Conservation (phyloP, 2,113 vertebrate genomes). For the Leptobrachium leishanense region DNA sequence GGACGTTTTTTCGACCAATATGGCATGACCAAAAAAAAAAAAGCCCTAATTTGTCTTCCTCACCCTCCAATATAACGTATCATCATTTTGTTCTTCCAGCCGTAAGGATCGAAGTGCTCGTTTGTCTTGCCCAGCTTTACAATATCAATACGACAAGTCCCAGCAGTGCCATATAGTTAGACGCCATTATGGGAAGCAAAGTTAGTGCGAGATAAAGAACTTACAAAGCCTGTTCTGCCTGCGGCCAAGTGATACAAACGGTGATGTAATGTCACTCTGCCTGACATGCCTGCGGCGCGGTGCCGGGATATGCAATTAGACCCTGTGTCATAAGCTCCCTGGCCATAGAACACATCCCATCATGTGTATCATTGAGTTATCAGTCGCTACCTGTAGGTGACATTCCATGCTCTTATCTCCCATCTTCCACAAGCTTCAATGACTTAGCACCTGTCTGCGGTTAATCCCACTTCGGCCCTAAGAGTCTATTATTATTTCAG, state of each 20-base stretch:
- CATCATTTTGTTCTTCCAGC: no score
- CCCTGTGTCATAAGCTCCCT: not conserved
- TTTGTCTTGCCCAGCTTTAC: no score
- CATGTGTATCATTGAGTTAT: not conserved
- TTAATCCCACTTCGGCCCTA: not conserved
- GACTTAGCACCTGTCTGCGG: not conserved
- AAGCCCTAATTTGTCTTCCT: no score
- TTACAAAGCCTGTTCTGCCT: not conserved
- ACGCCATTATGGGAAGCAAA: no score
- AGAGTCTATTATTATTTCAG: not conserved
- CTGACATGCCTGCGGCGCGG: not conserved
- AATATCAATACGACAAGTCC: no score
- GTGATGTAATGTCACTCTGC: not conserved
- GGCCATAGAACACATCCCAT: not conserved
- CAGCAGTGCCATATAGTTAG: no score
- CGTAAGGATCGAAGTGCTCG: no score
- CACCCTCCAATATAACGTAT: no score
- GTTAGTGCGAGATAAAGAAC: no score
- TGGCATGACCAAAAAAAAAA: no score
- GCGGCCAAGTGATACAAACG: not conserved
- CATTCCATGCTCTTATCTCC: conserved; percentile 5
- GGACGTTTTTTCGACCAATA: no score
- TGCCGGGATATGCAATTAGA: not conserved
- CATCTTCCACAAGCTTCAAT: not conserved
- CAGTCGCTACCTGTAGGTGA: not conserved